Evolutionary conservation across 2,113 vertebrate species (phyloP), one percentile per base, ranked within the genome.

Genomic region (Leucoraja erinaceus): DNA sequence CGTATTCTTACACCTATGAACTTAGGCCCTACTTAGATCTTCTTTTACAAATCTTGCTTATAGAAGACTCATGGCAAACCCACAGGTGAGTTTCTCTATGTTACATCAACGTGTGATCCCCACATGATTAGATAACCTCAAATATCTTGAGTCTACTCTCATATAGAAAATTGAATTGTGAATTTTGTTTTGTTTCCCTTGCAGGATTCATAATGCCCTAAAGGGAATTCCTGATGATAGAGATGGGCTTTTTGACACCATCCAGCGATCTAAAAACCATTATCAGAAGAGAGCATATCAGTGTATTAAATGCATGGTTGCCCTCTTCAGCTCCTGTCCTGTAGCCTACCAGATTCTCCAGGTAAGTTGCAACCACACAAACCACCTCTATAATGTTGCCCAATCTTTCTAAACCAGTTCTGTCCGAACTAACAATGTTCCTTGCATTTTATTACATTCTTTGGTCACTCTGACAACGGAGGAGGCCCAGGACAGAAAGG

Each of bases 261-360:
- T 99, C 95, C 99, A 99, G 94, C 98, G 99, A 94, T 99, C 99
- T 5, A 99, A 99, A 96, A 99, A 99, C 96, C 99, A 99, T 97
- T 99, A 99, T 95, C 99, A 99, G 96, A 99, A 99, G 96, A 97
- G 99, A 94, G 99, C 99, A 93, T 99, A 99, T 94, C 99, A 99
- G 94, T 99, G 99, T 96, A 99, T 99, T 96, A 99, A 99, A 95
- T 99, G 98, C 96, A 99, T 99, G 99, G 99, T 99, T 94, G 98
- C 98, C 84, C 97, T 99, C 92, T 99, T 99, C 95, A 99, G 98
- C 96, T 99, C 99, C 95, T 99, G 99, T 95, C 97, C 98, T 94
- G 99, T 99, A 94, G 99, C 99, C 86, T 99, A 99, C 95, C 99
- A 99, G 95, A 99, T 99, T 94, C 96, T 99, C 47, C 99, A 99